These are phyloP conservation scores for Manacus vitellinus DNA, from an alignment of 2,113 vertebrate species.

Conservation along the genomic window DNA sequence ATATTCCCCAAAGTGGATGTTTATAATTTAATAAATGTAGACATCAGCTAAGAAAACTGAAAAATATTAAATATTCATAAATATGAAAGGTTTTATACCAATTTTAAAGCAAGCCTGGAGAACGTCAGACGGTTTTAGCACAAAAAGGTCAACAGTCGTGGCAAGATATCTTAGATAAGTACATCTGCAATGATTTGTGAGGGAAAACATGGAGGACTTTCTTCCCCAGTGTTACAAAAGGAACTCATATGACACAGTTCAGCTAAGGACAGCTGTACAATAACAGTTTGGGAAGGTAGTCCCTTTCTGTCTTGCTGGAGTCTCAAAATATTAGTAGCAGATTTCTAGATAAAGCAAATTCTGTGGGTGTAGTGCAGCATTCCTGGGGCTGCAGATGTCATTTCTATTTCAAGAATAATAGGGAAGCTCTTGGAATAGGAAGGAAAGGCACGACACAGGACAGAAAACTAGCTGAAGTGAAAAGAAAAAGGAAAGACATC, in stretches of 20 bases:
- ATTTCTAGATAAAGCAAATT: slow-evolving; percentile 12
- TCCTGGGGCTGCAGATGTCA: not conserved
- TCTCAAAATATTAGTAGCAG: not conserved
- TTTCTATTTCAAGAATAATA: slow-evolving; percentile 34
- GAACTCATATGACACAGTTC: not conserved
- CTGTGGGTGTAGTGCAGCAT: not conserved
- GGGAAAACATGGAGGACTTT: not conserved
- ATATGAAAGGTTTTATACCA: not conserved
- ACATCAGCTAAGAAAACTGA: not conserved
- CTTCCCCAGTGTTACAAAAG: not conserved
- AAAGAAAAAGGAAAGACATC: not conserved
- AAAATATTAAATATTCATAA: slow-evolving; percentile 40
- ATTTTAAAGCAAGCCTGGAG: not conserved
- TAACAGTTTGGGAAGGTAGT: not conserved
- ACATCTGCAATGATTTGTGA: not conserved
- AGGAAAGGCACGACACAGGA: not conserved
- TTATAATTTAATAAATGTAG: not conserved
- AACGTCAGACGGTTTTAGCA: not conserved
- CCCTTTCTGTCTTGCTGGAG: not conserved
- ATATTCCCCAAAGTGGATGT: not conserved
- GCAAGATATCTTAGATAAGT: not conserved
- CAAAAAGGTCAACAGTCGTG: not conserved
- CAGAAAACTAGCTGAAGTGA: not conserved
- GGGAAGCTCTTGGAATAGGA: not conserved
- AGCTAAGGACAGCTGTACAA: slow-evolving; percentile 13